Evolutionary conservation across 2,888 invertebrate species (phyloP).

Genomic region (Aphodius granarius): DNA sequence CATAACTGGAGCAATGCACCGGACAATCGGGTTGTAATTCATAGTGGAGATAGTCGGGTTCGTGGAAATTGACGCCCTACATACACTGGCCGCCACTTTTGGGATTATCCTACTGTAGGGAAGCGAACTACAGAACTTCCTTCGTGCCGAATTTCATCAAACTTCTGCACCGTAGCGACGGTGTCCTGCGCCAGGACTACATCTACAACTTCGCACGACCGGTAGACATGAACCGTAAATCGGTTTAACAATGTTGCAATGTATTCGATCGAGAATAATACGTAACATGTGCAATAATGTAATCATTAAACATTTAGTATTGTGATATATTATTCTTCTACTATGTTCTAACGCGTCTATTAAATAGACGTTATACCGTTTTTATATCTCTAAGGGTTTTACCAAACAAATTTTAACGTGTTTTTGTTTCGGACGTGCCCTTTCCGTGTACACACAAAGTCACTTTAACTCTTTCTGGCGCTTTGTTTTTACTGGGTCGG

Average conservation of each 20-base stretch:
- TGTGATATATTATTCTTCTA: too few species aligned
- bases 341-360: too few species aligned
- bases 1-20: conserved; percentile 12
- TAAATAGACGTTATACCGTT: too few species aligned
- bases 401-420: background rate
- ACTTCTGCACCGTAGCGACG: background rate
- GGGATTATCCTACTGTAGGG: background rate
- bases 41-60: background rate
- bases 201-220: background rate
- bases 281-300: too few species aligned
- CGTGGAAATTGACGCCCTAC: background rate
- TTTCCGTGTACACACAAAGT: background rate
- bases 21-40: conserved; percentile 11
- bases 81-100: background rate
- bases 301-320: too few species aligned
- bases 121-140: background rate
- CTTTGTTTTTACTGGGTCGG: background rate
- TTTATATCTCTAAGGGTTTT: background rate
- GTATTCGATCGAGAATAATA: too few species aligned
- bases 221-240: background rate
- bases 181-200: background rate
- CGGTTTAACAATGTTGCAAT: background rate
- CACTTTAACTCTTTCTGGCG: background rate
- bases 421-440: background rate
- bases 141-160: background rate